Conservation (phyloP, 2,113 vertebrate genomes). For the Nycticebus coucang region DNA sequence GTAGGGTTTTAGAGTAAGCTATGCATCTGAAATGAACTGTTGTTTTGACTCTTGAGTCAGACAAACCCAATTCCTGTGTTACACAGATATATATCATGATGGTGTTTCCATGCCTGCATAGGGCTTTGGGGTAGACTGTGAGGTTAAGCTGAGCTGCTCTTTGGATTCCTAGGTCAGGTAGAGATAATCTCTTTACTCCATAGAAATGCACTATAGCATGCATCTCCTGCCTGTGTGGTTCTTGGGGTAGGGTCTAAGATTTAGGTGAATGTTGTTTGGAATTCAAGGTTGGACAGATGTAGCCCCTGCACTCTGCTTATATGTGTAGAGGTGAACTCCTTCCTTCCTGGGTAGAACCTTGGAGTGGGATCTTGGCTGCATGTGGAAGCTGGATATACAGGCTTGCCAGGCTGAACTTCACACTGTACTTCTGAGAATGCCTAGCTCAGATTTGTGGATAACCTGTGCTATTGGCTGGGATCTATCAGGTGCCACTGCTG, state of each 20-base stretch:
- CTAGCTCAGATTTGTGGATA: background rate
- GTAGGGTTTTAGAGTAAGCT: background rate
- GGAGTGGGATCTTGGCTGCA: background rate
- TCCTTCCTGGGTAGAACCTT: background rate
- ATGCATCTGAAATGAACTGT: background rate
- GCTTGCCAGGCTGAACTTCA: background rate
- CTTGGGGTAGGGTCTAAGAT: background rate
- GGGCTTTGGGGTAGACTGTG: background rate
- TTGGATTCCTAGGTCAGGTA: background rate
- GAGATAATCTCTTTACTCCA: background rate
- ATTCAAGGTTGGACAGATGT: background rate
- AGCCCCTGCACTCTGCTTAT: too few species aligned
- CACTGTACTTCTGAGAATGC: background rate
- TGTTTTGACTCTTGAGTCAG: background rate
- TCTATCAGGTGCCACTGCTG: background rate
- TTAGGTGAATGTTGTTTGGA: background rate
- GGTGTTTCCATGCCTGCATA: background rate
- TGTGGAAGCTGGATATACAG: background rate
- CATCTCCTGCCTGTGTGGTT: background rate
- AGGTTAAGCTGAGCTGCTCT: background rate
- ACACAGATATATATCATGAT: background rate
- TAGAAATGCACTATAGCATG: background rate
- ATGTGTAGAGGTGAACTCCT: background rate
- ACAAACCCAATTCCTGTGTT: background rate
- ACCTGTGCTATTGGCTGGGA: background rate